Evolutionary conservation across 2,888 invertebrate genomes (phyloP).

Genomic region (Diloba caeruleocephala): DNA sequence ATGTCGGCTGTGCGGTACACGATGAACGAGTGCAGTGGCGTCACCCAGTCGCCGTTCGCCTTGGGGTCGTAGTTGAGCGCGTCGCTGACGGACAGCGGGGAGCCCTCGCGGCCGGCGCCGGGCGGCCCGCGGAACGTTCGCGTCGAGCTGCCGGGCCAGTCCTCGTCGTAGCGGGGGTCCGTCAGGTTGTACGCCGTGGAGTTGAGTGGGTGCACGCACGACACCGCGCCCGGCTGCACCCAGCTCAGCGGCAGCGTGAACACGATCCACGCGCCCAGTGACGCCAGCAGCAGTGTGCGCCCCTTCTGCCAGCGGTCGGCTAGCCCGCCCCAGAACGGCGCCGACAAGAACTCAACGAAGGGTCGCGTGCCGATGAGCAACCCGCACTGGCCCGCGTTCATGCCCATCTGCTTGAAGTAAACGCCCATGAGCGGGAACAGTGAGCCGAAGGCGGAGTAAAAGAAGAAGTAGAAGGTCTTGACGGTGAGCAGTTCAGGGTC

Average conservation of each 20-base stretch:
- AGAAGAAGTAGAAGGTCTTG: slow-evolving; percentile 99
- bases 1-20: slow-evolving; percentile 97
- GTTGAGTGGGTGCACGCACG: slow-evolving; percentile 92
- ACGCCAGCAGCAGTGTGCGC: slow-evolving; percentile 95
- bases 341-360: slow-evolving; percentile 98
- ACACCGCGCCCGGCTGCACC: slow-evolving; percentile 97
- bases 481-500: slow-evolving; percentile 98
- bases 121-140: slow-evolving; percentile 72
- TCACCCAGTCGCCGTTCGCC: slow-evolving; percentile 93
- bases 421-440: slow-evolving; percentile 99
- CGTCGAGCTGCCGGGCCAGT: slow-evolving; percentile 61
- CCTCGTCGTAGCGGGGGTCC: slow-evolving; percentile 87
- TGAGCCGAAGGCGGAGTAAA: slow-evolving; percentile 99
- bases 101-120: slow-evolving; percentile 73
- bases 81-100: slow-evolving; percentile 93
- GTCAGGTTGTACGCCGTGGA: slow-evolving; percentile 90
- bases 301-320: slow-evolving; percentile 97
- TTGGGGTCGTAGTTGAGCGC: slow-evolving; percentile 93
- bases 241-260: slow-evolving; percentile 99
- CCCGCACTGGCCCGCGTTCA: slow-evolving; percentile 99
- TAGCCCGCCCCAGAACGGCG: slow-evolving; percentile 99
- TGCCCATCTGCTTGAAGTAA: slow-evolving; percentile 99
- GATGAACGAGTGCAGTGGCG: slow-evolving; percentile 97
- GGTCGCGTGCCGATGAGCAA: slow-evolving; percentile 98
- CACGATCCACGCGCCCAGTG: slow-evolving; percentile 98